A percentile compares a stretch with the other conserved stretches of the same genome.
These are phyloP conservation scores for Diorhabda sublineata DNA, from an alignment of 1,140 invertebrate genomes.

Conservation along the genomic window DNA sequence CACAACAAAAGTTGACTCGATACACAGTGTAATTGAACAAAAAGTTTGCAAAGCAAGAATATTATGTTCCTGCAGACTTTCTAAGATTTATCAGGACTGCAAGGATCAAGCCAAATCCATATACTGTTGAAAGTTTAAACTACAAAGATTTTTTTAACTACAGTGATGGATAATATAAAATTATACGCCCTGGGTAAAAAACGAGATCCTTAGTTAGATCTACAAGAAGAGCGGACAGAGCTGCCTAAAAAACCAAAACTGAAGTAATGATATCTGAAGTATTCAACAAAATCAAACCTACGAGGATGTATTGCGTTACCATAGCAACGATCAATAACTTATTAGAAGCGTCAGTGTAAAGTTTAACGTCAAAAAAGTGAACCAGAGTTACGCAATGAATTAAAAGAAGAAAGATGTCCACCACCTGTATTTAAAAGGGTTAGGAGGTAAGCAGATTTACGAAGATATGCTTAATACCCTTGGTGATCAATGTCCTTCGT, in stretches of 20 bases:
- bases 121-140: neutral
- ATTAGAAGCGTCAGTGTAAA: too few relatives aligned
- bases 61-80: neutral
- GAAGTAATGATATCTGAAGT: too few relatives aligned
- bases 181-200: neutral
- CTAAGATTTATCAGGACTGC: neutral
- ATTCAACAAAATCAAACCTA: too few relatives aligned
- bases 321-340: too few relatives aligned
- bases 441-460: too few relatives aligned
- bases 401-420: too few relatives aligned
- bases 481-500: too few relatives aligned
- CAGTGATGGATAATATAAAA: neutral
- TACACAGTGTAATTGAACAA: slow-evolving; percentile 14
- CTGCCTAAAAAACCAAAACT: neutral
- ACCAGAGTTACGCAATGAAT: too few relatives aligned
- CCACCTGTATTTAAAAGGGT: too few relatives aligned
- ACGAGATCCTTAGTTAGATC: neutral
- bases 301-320: too few relatives aligned
- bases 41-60: neutral
- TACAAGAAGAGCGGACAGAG: neutral
- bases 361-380: too few relatives aligned
- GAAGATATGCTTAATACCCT: too few relatives aligned
- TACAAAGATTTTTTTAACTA: neutral
- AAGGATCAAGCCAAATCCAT: neutral
- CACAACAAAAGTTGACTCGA: slow-evolving; percentile 13